Conservation (phyloP, 92 coral and sea anemone species). For the Epizoanthus rinbou region DNA sequence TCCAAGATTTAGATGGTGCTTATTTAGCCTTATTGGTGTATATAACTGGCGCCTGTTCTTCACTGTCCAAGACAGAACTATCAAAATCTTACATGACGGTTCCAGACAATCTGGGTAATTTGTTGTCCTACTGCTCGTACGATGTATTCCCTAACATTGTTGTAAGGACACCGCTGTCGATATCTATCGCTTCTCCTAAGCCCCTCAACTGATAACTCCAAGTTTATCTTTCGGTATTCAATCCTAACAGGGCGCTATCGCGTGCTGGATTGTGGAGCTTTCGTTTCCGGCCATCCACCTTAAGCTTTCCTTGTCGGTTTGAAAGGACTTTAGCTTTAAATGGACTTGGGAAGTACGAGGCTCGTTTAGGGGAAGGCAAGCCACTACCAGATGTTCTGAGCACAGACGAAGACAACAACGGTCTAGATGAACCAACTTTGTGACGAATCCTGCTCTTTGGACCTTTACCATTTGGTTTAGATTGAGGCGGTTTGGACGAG, state of each 20-base stretch:
- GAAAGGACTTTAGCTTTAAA: slow-evolving; percentile 25
- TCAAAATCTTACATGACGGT: too few relatives aligned
- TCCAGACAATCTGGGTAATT: too few relatives aligned
- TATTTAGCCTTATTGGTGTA: too few relatives aligned
- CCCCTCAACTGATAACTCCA: too few relatives aligned
- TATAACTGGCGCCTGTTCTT: too few relatives aligned
- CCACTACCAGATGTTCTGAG: slow-evolving; percentile 31
- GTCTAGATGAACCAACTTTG: slow-evolving; percentile 2
- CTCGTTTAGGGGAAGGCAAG: slow-evolving; percentile 11
- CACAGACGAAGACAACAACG: neutral
- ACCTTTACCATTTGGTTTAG: neutral
- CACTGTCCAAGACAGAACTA: too few relatives aligned
- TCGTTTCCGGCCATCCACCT: slow-evolving; percentile 10
- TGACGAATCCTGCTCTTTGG: neutral
- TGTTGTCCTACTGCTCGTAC: too few relatives aligned
- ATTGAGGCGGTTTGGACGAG: slow-evolving; percentile 1
- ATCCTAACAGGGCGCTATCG: neutral
- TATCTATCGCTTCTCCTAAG: too few relatives aligned
- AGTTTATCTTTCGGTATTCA: neutral
- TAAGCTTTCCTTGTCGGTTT: neutral
- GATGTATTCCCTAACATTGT: too few relatives aligned
- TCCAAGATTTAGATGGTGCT: too few relatives aligned
- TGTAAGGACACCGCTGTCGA: too few relatives aligned
- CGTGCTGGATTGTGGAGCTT: slow-evolving; percentile 1
- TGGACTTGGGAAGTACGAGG: slow-evolving; percentile 32